Base-by-base conservation (phyloP, 2,113 vertebrate genomes). In the Syrrhaptes paradoxus region DNA sequence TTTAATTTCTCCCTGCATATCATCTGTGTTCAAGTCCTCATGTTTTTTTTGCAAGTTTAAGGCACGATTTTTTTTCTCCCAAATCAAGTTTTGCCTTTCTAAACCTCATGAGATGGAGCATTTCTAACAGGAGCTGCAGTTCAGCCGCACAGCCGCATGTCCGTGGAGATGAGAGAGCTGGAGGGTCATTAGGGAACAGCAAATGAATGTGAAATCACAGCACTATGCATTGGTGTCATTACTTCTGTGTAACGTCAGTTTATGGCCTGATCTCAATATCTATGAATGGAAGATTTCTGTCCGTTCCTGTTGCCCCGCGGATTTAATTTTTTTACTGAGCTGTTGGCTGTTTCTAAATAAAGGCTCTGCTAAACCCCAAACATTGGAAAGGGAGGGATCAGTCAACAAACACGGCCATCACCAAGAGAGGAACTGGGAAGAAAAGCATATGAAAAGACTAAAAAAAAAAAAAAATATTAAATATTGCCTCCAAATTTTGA, bases 1-100 rank as follows among this genome's bases (percentile, higher is more conserved):
- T 25, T 21, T 14, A 3, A 10, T 13, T 45, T 24, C 49, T 32
- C 32, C 0, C 10, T 6, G 15, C 7, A 0, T 5, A 4, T 4
- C 20, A 3, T 4, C 38, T 11, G 1, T 10, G 38, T 4, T 22
- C 41, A 10, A 10, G 11, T 34, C 46, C n/a, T 54, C 6, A 1
- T 11, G 26, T 8, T 36, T 67, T 12, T 10, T 41, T 41, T 41
- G 4, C 57, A 75, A 46, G 16, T 36, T 49, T 29, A 18, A 48
- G 4, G 36, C 21, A 4, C 11, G 8, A 7, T 54, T 88, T 29
- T 25, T 67, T 45, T 6, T 8, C 58, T 31, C 32, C 36, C 67
- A 36, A 17, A 43, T 38, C 12, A 17, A 31, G 12, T 45, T 62
- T 58, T 31, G 36, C 73, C 55, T 70, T 46, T 34, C n/a, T 32